These are phyloP conservation scores for Athene cunicularia DNA, from an alignment of 2,113 vertebrate species.

Conservation along the genomic window DNA sequence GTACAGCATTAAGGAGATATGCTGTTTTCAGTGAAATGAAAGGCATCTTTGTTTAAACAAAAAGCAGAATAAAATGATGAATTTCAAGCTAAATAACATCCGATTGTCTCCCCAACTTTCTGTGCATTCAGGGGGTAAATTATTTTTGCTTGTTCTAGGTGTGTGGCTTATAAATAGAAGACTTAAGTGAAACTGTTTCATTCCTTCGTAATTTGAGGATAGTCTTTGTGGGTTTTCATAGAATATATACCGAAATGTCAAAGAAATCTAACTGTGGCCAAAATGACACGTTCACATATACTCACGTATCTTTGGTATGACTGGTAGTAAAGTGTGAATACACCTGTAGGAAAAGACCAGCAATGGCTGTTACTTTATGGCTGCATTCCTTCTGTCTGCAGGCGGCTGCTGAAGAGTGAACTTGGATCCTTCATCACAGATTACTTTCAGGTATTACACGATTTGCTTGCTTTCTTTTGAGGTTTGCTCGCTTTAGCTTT, in stretches of 20 bases:
- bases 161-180: background rate
- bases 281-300: background rate
- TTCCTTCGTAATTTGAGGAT: background rate
- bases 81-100: background rate
- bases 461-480: background rate
- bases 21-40: background rate
- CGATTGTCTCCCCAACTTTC: background rate
- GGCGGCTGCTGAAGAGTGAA: constrained; percentile 92
- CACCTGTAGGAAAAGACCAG: background rate
- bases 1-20: background rate
- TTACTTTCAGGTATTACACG: constrained; percentile 88
- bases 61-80: background rate
- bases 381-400: constrained; percentile 70
- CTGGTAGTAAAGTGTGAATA: background rate
- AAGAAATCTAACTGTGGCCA: background rate
- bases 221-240: background rate
- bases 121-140: background rate
- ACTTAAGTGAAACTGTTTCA: background rate
- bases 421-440: constrained; percentile 95
- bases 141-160: background rate
- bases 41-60: background rate
- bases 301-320: rapidly evolving
- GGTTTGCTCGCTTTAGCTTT: background rate
- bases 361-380: constrained; percentile 34
- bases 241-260: background rate